Evolutionary conservation across 2,113 vertebrate genomes (phyloP), one percentile per base, ranked within the genome.

Genomic region (Benitochromis conjunctus): DNA sequence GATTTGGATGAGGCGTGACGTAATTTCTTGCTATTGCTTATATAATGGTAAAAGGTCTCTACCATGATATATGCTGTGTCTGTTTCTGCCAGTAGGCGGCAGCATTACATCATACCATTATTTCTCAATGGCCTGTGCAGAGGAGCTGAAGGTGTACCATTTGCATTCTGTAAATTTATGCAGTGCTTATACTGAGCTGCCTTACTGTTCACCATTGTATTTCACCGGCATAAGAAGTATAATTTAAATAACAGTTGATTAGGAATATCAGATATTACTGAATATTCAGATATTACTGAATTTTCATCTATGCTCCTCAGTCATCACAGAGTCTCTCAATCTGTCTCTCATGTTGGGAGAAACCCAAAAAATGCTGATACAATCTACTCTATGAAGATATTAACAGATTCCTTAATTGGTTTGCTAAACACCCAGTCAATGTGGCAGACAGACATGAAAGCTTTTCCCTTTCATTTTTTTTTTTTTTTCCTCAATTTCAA

Each of bases 41-140:
- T 66, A 31, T 88, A 77, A 71, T 36, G 66, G n/a, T 81, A 36
- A 8, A 24, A n/a, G 69, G 29, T 7, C 11, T 69, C 46, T 11
- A 11, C 12, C 18, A 0, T 80, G 38, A 64, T 64, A 7, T 66
- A 74, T 79, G n/a, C 18, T 36, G 10, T 87, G 53, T n/a, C 9
- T 24, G 19, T 79, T 55, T 84, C 0, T 4, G 56, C 83, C 95
- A 93, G 83, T 26, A 92, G 91, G 60, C 87, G 90, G 92, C 79
- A 92, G 92, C 86, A 89, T 81, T 57, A 78, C 79, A 78, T 83
- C 41, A 18, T 4, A 38, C 34, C 29, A 1, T 57, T 24, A 55
- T 64, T 3, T 76, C 9, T 74, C 24, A 18, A 5, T 69, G 57
- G 24, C 34, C 53, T 21, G 16, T 16, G 34, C 24, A 48, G 3